Evolutionary conservation across 2,113 vertebrate genomes (phyloP).

Genomic region (Tor tambroides): DNA sequence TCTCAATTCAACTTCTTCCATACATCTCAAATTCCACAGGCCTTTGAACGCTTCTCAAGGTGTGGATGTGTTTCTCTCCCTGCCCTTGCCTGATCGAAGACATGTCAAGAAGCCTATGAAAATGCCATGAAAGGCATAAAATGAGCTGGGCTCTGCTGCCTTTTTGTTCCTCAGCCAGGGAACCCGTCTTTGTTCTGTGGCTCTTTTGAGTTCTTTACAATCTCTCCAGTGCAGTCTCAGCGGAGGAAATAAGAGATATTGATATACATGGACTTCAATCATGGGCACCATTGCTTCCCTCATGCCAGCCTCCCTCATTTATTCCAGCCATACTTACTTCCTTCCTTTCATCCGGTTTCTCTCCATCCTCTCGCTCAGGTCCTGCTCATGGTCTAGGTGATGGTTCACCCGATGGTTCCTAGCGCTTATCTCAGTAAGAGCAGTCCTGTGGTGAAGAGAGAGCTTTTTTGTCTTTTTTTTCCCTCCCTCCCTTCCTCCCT

Average conservation of each 20-base stretch:
- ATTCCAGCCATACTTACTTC: constrained; percentile 17
- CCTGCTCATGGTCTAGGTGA: constrained; percentile 4
- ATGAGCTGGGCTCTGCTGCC: constrained; percentile 6
- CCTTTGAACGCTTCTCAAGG: constrained; percentile 6
- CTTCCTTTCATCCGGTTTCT: not conserved
- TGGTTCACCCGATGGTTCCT: not conserved
- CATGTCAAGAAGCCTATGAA: constrained; percentile 31
- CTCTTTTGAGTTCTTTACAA: constrained; percentile 21
- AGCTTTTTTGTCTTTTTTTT: not conserved
- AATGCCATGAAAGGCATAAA: constrained; percentile 30
- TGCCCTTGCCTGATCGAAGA: constrained; percentile 1
- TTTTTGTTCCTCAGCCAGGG: constrained; percentile 2
- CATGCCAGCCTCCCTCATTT: not conserved
- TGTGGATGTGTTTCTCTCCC: not conserved
- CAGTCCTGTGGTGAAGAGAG: constrained; percentile 43
- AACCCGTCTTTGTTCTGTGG: constrained; percentile 25
- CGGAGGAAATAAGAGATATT: constrained; percentile 17
- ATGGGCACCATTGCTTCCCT: constrained; percentile 8
- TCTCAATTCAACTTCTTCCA: constrained; percentile 26
- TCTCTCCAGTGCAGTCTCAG: constrained; percentile 38
- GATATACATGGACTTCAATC: constrained; percentile 27
- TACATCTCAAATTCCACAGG: constrained; percentile 7
- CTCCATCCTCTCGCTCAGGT: not conserved
- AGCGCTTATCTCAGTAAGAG: constrained; percentile 27
- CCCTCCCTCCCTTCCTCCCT: too few species aligned